Evolutionary conservation across 2,113 vertebrate genomes (phyloP).

Genomic region (Hippopotamus amphibius): DNA sequence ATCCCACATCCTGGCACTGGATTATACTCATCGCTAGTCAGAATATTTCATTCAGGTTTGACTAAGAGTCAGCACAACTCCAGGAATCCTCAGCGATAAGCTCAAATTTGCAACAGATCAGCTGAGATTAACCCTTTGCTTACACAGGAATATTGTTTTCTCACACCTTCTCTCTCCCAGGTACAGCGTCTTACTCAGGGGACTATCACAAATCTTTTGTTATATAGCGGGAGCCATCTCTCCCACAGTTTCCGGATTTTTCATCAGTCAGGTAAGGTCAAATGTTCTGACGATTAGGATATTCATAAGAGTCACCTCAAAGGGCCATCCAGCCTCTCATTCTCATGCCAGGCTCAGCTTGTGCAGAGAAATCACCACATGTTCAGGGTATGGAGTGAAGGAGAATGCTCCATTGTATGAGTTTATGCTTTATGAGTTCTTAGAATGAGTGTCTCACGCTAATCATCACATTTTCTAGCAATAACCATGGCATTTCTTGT

Average conservation of each 20-base stretch:
- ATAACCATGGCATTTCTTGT: neutral
- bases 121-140: neutral
- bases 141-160: neutral
- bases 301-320: neutral
- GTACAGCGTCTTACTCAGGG: constrained; percentile 66
- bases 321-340: neutral
- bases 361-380: neutral
- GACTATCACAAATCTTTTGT: constrained; percentile 46
- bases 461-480: neutral
- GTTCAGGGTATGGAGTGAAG: accelerated
- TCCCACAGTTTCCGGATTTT: constrained; percentile 33
- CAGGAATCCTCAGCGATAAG: neutral
- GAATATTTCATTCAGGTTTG: neutral
- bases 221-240: constrained; percentile 48
- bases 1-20: neutral
- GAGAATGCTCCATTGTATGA: neutral
- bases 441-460: neutral
- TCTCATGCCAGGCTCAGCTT: neutral
- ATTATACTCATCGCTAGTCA: neutral
- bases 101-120: neutral
- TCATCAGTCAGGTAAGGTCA: constrained; percentile 66
- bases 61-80: neutral
- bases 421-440: neutral
- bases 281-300: neutral
- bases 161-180: neutral